phyloP scores from a whole-genome alignment of 2,113 vertebrate genomes.

The Nicator chloris region DNA sequence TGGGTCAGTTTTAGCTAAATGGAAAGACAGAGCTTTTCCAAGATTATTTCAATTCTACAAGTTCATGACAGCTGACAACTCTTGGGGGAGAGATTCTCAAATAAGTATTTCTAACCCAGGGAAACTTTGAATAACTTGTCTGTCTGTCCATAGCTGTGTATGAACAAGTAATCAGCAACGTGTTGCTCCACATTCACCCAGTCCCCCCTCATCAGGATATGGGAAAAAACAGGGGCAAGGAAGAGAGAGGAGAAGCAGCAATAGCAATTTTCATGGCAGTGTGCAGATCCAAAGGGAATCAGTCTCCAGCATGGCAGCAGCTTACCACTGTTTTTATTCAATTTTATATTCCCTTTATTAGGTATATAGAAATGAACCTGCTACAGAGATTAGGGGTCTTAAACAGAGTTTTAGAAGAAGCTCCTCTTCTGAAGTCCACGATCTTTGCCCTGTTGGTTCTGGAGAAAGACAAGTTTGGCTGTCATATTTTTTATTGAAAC shows the following conservation, averaged over 20 bases:
- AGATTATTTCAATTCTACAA: background rate
- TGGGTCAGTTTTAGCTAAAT: background rate
- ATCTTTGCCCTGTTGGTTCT: background rate
- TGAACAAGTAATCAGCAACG: fast-evolving
- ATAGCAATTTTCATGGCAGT: background rate
- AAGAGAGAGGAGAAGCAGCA: background rate
- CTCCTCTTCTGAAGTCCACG: background rate
- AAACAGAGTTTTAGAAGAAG: background rate
- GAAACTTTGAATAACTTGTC: background rate
- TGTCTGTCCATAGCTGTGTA: background rate
- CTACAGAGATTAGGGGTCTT: fast-evolving
- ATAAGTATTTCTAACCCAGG: background rate
- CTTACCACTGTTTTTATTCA: background rate
- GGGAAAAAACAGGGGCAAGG: background rate
- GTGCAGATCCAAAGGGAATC: background rate
- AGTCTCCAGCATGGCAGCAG: background rate
- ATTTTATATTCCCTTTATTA: background rate
- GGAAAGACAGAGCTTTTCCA: background rate
- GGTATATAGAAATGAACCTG: background rate
- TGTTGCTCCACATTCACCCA: background rate
- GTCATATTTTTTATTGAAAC: background rate
- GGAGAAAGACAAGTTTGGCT: background rate
- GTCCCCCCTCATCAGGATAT: background rate
- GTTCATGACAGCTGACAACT: background rate
- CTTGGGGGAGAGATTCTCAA: background rate